These are phyloP conservation scores for Rhagoletis zephyria DNA, from an alignment of 1,140 invertebrate species.

Conservation along the genomic window DNA sequence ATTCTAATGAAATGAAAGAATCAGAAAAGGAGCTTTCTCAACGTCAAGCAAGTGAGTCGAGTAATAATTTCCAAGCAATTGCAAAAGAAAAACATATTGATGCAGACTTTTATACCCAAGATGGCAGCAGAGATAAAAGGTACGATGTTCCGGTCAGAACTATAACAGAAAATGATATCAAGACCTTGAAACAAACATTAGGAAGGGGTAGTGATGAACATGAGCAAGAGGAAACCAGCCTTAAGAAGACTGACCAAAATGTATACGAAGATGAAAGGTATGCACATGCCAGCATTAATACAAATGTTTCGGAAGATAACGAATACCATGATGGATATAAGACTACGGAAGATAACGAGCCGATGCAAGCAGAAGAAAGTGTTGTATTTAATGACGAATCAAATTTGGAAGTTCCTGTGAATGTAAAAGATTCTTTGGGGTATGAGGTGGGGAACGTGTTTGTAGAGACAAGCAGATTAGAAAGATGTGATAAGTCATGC, in stretches of 20 bases:
- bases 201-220: slow-evolving; percentile 62
- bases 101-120: background rate
- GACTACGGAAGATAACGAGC: slow-evolving; percentile 3
- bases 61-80: too few species aligned
- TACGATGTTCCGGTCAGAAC: background rate
- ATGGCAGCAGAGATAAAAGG: background rate
- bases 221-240: background rate
- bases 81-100: background rate
- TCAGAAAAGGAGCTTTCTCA: slow-evolving; percentile 67
- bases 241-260: background rate
- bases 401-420: background rate
- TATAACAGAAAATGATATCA: slow-evolving; percentile 65
- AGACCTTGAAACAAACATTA: slow-evolving; percentile 66
- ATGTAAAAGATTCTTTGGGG: background rate
- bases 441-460: background rate
- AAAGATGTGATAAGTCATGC: background rate
- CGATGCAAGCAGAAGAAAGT: background rate
- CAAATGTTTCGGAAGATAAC: background rate
- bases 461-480: background rate
- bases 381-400: background rate
- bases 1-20: slow-evolving; percentile 66
- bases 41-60: slow-evolving; percentile 43
- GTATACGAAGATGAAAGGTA: background rate
- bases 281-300: background rate
- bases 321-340: background rate